phyloP scores from a whole-genome alignment of 2,797 vertebrate genomes.

The Characodon lateralis region DNA sequence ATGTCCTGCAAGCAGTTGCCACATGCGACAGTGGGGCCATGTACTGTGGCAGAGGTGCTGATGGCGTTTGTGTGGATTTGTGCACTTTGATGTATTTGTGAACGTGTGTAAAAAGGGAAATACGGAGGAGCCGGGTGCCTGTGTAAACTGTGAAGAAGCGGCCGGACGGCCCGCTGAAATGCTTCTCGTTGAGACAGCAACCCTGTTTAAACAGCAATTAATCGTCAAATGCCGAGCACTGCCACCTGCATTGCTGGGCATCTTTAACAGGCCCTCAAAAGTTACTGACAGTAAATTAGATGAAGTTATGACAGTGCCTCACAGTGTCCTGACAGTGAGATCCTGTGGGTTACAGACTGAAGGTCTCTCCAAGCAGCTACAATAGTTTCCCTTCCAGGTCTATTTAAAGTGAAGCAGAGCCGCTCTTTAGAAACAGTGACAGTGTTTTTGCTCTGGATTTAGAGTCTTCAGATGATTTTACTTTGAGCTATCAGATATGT shows the following conservation, averaged over 20 bases:
- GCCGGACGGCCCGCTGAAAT: slow-evolving; percentile 53
- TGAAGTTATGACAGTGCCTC: slow-evolving; percentile 54
- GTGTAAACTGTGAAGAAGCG: slow-evolving; percentile 71
- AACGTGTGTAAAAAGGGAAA: slow-evolving; percentile 42
- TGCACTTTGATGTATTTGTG: slow-evolving; percentile 21
- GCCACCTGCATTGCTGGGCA: slow-evolving; percentile 49
- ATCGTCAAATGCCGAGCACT: slow-evolving; percentile 34
- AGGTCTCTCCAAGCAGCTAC: slow-evolving; percentile 60
- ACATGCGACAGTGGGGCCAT: slow-evolving; percentile 62
- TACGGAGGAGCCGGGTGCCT: slow-evolving; percentile 48
- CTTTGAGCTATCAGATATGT: neutral
- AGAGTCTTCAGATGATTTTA: neutral
- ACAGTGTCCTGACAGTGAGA: slow-evolving; percentile 63
- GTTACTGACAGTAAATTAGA: slow-evolving; percentile 58
- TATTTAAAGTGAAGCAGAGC: slow-evolving; percentile 61
- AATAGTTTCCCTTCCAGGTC: slow-evolving; percentile 56
- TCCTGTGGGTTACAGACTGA: slow-evolving; percentile 65
- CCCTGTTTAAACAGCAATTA: slow-evolving; percentile 62
- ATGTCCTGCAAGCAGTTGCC: slow-evolving; percentile 67
- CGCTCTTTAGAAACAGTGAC: slow-evolving; percentile 35
- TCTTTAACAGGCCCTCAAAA: slow-evolving; percentile 43
- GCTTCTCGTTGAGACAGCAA: slow-evolving; percentile 68
- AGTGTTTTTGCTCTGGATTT: neutral
- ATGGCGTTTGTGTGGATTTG: slow-evolving; percentile 36
- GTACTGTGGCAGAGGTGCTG: slow-evolving; percentile 38